phyloP scores from a whole-genome alignment of 2,113 vertebrate genomes.

The Podarcis raffonei region DNA sequence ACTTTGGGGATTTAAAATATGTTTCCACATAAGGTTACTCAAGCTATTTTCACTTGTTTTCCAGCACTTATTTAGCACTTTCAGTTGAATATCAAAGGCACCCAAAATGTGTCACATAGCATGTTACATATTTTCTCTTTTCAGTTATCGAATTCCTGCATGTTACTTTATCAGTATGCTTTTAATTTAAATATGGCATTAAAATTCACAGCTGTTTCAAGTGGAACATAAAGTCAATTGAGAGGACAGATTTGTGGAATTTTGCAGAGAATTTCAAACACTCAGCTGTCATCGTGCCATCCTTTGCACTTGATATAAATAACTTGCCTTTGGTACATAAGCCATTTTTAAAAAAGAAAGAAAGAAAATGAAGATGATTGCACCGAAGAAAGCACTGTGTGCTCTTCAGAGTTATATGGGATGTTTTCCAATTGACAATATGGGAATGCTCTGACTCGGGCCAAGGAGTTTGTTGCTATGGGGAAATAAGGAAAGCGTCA shows the following conservation, averaged over 20 bases:
- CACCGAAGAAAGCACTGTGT: constrained; percentile 74
- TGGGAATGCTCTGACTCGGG: constrained; percentile 71
- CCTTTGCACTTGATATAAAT: constrained; percentile 72
- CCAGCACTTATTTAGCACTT: constrained; percentile 48
- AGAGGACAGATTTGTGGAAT: constrained; percentile 74
- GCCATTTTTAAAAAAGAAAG: constrained; percentile 53
- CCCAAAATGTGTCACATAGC: constrained; percentile 44
- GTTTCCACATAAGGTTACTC: constrained; percentile 26
- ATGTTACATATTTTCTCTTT: constrained; percentile 51
- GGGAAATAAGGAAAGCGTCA: constrained; percentile 59
- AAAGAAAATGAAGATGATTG: constrained; percentile 54
- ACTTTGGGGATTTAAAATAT: constrained; percentile 27
- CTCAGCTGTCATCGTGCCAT: constrained; percentile 70
- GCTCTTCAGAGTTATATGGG: constrained; percentile 73
- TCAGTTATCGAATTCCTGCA: constrained; percentile 60
- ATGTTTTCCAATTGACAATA: constrained; percentile 74
- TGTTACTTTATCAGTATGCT: constrained; percentile 36
- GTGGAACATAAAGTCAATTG: constrained; percentile 64
- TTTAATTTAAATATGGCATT: constrained; percentile 67
- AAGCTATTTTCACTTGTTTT: constrained; percentile 45
- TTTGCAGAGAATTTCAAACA: constrained; percentile 73
- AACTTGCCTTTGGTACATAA: constrained; percentile 69
- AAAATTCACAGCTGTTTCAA: constrained; percentile 72
- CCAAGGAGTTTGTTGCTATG: constrained; percentile 73
- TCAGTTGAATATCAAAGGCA: constrained; percentile 58